These are phyloP conservation scores for Spisula solida DNA, from an alignment of 2,888 invertebrate genomes.

Conservation along the genomic window DNA sequence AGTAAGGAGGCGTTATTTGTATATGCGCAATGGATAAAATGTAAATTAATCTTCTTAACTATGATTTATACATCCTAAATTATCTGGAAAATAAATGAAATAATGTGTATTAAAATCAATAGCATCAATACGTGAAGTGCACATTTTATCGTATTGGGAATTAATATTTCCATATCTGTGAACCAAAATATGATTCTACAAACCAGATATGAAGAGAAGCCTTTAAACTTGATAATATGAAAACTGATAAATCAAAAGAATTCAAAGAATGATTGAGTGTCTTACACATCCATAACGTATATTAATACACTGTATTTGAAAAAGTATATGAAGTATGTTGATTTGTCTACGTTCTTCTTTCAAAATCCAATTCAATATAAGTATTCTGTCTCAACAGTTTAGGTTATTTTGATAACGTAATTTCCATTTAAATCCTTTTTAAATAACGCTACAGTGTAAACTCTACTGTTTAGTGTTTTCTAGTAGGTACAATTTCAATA, in stretches of 20 bases:
- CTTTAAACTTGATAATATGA: constrained; percentile 1
- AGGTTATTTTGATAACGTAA: not conserved
- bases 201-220: not conserved
- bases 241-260: not conserved
- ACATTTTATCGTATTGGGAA: not conserved
- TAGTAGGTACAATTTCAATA: not conserved
- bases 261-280: not conserved
- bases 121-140: not conserved
- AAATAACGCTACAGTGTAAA: not conserved
- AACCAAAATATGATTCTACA: not conserved
- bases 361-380: not conserved
- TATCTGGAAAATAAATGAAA: not conserved
- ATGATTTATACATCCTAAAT: not conserved
- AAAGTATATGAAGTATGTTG: not conserved
- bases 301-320: not conserved
- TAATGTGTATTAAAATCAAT: no score
- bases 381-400: not conserved
- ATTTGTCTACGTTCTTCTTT: not conserved
- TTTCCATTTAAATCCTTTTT: not conserved
- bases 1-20: no score
- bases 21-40: no score
- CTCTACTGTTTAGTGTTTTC: not conserved
- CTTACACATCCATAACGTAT: no score
- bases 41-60: no score
- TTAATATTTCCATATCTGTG: not conserved